Percentiles rank a stretch among this genome's conserved stretches.
Evolutionary conservation across 2,888 invertebrate species (phyloP).

Genomic region (Acrobasis repandana): DNA sequence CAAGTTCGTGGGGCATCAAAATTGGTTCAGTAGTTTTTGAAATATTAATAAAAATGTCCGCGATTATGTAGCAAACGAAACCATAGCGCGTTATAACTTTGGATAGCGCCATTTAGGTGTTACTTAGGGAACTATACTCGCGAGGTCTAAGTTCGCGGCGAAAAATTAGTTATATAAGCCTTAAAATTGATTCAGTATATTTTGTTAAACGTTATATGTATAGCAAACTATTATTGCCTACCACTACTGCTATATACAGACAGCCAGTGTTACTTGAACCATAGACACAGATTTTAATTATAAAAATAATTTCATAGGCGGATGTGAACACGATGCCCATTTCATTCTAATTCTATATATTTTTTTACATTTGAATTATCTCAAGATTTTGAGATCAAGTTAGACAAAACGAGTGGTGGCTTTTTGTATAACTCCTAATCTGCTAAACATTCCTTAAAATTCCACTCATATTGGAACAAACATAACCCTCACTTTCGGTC

Average conservation of each 20-base stretch:
- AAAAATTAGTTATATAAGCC: no score
- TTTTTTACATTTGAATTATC: constrained; percentile 1
- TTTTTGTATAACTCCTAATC: neutral
- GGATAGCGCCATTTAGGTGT: no score
- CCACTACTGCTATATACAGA: constrained; percentile 39
- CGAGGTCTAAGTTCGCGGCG: no score
- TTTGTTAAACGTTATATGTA: no score
- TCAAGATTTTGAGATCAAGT: neutral
- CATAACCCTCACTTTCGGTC: neutral
- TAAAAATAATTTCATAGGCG: constrained; percentile 60
- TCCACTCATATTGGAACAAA: neutral
- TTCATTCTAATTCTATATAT: constrained; percentile 29
- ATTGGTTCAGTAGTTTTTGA: no score
- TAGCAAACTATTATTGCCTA: constrained; percentile 43
- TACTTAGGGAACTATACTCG: no score
- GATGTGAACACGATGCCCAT: constrained; percentile 54
- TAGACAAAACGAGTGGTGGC: neutral
- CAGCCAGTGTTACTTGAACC: constrained; percentile 33
- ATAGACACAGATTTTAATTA: constrained; percentile 40
- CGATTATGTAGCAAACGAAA: no score
- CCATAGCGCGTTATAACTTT: no score
- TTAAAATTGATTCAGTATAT: no score
- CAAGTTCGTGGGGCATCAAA: no score
- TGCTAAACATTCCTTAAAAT: neutral
- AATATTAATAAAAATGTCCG: no score